phyloP scores from a whole-genome alignment of 2,888 invertebrate genomes.

The Plebejus argus region DNA sequence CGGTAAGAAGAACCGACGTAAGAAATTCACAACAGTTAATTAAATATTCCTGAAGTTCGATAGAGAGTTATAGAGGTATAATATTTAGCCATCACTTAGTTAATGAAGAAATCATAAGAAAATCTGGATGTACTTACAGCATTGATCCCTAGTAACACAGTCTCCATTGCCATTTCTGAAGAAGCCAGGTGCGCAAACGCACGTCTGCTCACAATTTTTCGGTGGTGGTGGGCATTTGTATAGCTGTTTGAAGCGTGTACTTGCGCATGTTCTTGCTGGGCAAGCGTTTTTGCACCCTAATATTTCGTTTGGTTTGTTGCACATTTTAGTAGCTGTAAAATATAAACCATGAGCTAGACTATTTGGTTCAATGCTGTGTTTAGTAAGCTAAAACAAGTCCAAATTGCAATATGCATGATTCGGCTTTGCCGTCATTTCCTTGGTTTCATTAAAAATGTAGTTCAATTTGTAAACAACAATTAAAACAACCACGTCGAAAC shows the following conservation, averaged over 20 bases:
- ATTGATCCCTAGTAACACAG: conserved; percentile 40
- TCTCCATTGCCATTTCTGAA: conserved; percentile 45
- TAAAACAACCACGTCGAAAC: not conserved
- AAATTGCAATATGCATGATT: not conserved
- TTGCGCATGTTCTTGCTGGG: conserved; percentile 46
- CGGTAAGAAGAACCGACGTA: no score
- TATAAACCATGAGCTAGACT: not conserved
- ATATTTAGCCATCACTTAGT: no score
- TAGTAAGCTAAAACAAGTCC: conserved; percentile 8
- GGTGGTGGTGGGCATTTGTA: conserved; percentile 40
- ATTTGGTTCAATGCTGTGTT: no score
- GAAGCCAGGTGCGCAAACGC: conserved; percentile 49
- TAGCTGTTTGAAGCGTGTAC: conserved; percentile 37
- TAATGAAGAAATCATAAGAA: not conserved
- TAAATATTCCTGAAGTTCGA: not conserved
- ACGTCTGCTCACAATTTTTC: conserved; percentile 42
- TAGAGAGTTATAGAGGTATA: no score
- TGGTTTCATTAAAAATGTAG: no score
- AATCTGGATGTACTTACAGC: not conserved
- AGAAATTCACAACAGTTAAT: no score
- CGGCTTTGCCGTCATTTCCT: not conserved
- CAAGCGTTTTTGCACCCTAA: conserved; percentile 34
- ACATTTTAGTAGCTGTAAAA: conserved; percentile 32
- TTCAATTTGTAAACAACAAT: no score
- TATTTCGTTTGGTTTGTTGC: conserved; percentile 38